Percentiles rank a stretch among this genome's conserved stretches.
Evolutionary conservation across 1,140 invertebrate species (phyloP).

Genomic region (Pseudachorutes palmiensis): DNA sequence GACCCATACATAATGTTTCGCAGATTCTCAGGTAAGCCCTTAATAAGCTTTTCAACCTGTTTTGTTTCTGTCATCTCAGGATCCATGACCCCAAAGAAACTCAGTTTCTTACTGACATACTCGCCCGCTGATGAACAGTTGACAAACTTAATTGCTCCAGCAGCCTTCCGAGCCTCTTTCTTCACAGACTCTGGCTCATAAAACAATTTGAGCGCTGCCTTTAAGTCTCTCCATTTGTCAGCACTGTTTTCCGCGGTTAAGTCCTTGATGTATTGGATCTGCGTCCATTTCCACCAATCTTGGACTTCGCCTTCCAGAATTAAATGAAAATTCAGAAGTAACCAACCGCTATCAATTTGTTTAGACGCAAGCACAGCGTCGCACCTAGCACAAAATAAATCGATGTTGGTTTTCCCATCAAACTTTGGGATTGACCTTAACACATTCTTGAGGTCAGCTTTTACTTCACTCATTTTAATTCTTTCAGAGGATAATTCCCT

Average conservation of each 20-base stretch:
- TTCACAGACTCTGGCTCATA: neutral
- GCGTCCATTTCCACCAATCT: neutral
- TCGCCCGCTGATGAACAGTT: neutral
- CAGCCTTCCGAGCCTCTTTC: neutral
- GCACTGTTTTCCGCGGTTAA: neutral
- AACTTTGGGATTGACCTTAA: neutral
- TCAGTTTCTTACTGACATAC: neutral
- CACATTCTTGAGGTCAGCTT: neutral
- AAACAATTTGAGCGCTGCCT: neutral
- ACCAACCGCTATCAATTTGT: neutral
- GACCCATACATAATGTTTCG: neutral
- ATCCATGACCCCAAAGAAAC: neutral
- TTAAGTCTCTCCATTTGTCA: neutral
- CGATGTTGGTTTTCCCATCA: neutral
- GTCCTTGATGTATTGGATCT: neutral
- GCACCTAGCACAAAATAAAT: neutral
- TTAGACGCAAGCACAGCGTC: neutral
- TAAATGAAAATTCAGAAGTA: neutral
- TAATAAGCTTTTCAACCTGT: slow-evolving; percentile 1
- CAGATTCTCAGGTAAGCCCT: neutral
- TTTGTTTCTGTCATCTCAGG: neutral
- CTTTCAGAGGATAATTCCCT: too few species aligned
- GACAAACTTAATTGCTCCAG: neutral
- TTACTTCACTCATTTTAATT: too few species aligned
- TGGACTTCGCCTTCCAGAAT: neutral